Conservation (phyloP, 2,113 vertebrate species). For the Callipepla californica region DNA sequence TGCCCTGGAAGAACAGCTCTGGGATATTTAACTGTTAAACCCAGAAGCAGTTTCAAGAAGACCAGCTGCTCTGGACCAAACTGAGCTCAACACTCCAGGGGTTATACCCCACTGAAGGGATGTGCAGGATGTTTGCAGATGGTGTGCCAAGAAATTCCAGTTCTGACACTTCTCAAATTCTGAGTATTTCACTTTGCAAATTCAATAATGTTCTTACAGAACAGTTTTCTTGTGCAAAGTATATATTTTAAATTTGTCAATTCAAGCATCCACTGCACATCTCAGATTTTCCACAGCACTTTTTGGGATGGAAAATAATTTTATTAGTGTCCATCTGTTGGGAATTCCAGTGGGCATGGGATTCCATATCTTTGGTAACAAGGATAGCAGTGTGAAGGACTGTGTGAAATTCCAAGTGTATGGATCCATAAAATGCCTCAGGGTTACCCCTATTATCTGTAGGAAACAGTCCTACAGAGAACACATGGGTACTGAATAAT, state of each 20-base stretch:
- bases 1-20: background rate
- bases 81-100: background rate
- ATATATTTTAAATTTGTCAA: background rate
- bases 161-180: background rate
- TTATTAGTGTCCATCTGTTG: background rate
- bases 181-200: background rate
- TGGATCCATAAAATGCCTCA: slow-evolving; percentile 2
- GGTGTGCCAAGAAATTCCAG: background rate
- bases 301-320: background rate
- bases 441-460: background rate
- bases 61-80: background rate
- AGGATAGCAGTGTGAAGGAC: background rate
- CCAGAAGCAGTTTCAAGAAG: background rate
- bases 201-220: background rate
- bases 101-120: background rate
- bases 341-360: background rate
- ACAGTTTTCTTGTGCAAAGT: background rate
- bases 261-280: background rate
- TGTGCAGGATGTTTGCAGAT: background rate
- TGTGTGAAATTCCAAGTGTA: background rate
- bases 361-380: background rate
- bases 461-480: background rate
- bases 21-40: slow-evolving; percentile 19
- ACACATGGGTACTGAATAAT: background rate
- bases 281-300: background rate